Percentiles rank a stretch among this genome's conserved stretches.
Evolutionary conservation across 2,113 vertebrate species (phyloP).

Genomic region (Callorhinus ursinus): DNA sequence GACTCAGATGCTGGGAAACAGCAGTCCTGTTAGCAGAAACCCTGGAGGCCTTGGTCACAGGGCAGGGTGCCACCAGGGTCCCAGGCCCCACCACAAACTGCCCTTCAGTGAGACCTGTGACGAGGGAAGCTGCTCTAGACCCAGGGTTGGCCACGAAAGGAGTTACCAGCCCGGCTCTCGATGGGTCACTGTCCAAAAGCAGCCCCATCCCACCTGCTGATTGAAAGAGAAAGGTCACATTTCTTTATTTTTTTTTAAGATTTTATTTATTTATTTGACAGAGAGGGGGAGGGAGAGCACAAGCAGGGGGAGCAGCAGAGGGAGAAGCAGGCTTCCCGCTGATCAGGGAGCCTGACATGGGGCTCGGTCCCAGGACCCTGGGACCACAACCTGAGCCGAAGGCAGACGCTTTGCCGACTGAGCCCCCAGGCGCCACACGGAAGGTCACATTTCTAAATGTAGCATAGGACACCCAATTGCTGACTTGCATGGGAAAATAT

Average conservation of each 20-base stretch:
- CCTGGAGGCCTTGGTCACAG: fast-evolving
- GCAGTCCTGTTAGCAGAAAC: not conserved
- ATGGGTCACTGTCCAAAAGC: not conserved
- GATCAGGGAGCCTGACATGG: fast-evolving
- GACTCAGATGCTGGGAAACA: not conserved
- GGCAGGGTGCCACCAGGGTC: not conserved
- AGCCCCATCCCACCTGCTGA: not conserved
- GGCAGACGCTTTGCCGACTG: no score
- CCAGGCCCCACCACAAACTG: not conserved
- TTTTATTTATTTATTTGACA: no score
- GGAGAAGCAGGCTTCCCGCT: fast-evolving
- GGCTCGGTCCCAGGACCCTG: fast-evolving
- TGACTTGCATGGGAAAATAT: not conserved
- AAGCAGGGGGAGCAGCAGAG: no score
- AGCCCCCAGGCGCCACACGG: no score
- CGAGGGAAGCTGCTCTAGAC: not conserved
- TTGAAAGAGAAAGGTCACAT: no score
- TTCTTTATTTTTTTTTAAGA: no score
- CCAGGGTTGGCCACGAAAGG: not conserved
- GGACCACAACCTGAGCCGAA: no score
- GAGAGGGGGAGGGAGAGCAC: no score
- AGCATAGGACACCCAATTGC: fast-evolving
- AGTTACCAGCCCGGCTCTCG: not conserved
- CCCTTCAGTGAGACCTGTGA: not conserved
- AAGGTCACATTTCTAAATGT: no score